Base-by-base conservation (phyloP, 2,797 vertebrate genomes). In the Tolypeutes matacus region DNA sequence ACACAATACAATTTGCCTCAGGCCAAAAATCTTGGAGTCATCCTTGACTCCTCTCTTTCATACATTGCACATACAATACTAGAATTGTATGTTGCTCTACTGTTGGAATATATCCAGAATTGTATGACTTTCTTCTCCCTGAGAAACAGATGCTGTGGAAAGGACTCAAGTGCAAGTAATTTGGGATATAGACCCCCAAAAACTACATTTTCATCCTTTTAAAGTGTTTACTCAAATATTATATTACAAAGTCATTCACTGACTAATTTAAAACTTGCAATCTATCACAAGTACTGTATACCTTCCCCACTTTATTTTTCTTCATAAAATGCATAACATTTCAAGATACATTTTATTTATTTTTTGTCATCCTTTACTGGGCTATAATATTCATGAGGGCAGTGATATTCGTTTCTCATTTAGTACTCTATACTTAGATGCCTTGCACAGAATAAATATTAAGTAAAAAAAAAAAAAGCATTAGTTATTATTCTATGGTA, bases 21-120 rank as follows among this genome's bases (percentile, higher is more conserved):
- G 56, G n/a, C 5, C 2, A 56, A 56, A 51, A 78, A 56, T 80
- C n/a, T 51, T 65, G 13, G 2, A 27, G 1, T 53, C 42, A 70
- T 31, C 42, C 4, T 25, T 25, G 21, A 9, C 9, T 53, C 18
- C 15, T 60, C 18, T 29, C 58, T 65, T 69, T 39, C 51, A 58
- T 25, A 29, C 0, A 34, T 17, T 72, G 2, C 4, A 72, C 9
- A 11, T 29, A 15, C 53, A n/a, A n/a, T n/a, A n/a, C n/a, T n/a
- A n/a, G n/a, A n/a, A n/a, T n/a, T n/a, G n/a, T n/a, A n/a, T n/a
- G 9, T 2, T 27, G 34, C 12, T 72, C 1, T 23, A 4, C 7
- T 4, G 56, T 58, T 3, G 36, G 31, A 75, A 58, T 81, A 4
- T 39, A 49, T 73, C 14, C 3, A 10, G 25, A 85, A 62, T 34